Evolutionary conservation across 2,797 vertebrate genomes (phyloP).

Genomic region (Stomatorhinus walkeri): DNA sequence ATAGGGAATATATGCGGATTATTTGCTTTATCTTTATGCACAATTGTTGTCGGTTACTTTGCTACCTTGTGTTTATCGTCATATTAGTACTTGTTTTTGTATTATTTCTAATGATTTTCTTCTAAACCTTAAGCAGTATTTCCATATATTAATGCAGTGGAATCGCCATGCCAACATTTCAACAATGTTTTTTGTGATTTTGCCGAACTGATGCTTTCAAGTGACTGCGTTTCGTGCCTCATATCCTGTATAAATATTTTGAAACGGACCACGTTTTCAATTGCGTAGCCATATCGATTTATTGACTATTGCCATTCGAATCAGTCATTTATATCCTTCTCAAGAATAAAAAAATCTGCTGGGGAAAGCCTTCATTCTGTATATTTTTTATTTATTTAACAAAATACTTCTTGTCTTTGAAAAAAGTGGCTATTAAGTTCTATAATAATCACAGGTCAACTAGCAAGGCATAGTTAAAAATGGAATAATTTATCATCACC

Average conservation of each 20-base stretch:
- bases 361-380: background rate
- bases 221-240: background rate
- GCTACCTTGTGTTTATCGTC: background rate
- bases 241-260: background rate
- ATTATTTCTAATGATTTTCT: background rate
- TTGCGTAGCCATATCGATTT: background rate
- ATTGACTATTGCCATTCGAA: background rate
- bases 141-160: background rate
- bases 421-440: background rate
- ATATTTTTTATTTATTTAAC: background rate
- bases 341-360: background rate
- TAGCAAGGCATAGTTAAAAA: background rate
- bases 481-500: background rate
- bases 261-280: background rate
- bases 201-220: background rate
- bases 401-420: background rate
- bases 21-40: background rate
- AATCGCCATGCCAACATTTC: background rate
- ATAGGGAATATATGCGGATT: background rate
- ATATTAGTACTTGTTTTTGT: background rate
- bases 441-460: background rate
- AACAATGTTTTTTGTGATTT: background rate
- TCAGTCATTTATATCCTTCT: background rate
- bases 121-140: background rate
- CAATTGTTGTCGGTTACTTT: background rate